Percentiles rank a stretch among this genome's conserved stretches.
These are phyloP conservation scores for Lepidochitona cinerea DNA, from an alignment of 2,888 invertebrate species.

Conservation along the genomic window DNA sequence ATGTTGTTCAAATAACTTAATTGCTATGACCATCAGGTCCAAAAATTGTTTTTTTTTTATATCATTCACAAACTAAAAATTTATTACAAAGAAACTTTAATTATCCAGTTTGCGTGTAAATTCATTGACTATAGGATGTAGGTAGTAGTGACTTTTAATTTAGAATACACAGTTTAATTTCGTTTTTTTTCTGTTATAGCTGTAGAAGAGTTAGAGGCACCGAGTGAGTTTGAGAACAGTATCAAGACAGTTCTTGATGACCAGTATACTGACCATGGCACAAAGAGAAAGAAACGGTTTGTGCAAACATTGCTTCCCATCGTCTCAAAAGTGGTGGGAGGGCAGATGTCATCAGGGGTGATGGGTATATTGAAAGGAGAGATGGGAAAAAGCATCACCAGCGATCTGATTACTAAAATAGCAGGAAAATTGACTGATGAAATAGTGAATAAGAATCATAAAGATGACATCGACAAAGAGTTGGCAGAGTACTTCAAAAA, in stretches of 20 bases:
- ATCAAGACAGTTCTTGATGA: neutral
- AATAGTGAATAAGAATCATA: constrained; percentile 6
- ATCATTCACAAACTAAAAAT: no score
- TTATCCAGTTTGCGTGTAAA: no score
- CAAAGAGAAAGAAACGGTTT: neutral
- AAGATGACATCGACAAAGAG: constrained; percentile 10
- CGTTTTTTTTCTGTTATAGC: neutral
- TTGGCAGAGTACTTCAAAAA: neutral
- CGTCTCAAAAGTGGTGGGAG: neutral
- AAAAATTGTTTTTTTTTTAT: no score
- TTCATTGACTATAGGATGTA: no score
- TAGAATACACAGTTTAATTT: no score
- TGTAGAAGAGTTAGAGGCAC: neutral
- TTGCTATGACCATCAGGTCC: no score
- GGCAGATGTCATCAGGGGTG: neutral
- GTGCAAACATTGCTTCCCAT: neutral
- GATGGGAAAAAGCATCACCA: neutral
- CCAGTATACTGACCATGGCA: neutral
- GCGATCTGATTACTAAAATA: neutral
- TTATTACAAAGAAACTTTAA: no score
- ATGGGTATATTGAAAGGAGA: neutral
- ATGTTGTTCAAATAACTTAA: no score
- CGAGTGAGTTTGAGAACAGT: neutral
- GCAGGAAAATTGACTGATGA: constrained; percentile 3
- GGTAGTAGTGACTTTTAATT: no score